Percentiles rank a stretch among this genome's conserved stretches.
Evolutionary conservation across 2,888 invertebrate genomes (phyloP).

Genomic region (Bembecia ichneumoniformis): DNA sequence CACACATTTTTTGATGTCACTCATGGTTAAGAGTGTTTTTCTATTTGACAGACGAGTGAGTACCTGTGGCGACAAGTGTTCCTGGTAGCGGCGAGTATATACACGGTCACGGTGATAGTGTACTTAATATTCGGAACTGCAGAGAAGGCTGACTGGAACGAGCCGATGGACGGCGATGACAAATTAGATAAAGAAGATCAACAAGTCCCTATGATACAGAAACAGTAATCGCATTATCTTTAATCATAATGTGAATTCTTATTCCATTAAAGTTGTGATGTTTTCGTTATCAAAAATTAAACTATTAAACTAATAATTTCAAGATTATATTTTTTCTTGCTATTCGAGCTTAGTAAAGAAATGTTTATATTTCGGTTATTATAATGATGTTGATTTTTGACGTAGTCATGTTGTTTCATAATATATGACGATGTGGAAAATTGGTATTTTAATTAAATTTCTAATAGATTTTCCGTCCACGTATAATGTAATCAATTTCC

Average conservation of each 20-base stretch:
- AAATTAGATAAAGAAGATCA: constrained; percentile 3
- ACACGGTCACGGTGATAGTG: constrained; percentile 75
- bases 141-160: constrained; percentile 81
- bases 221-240: too few species aligned
- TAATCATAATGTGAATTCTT: too few species aligned
- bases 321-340: too few species aligned
- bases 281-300: too few species aligned
- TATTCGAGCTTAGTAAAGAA: too few species aligned
- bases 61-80: constrained; percentile 82
- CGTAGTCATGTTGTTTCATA: too few species aligned
- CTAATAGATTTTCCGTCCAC: neutral
- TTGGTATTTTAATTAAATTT: neutral
- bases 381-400: too few species aligned
- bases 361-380: too few species aligned
- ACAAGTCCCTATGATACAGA: constrained; percentile 1
- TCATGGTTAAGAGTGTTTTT: neutral
- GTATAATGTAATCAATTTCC: neutral
- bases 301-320: too few species aligned
- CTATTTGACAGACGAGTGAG: constrained; percentile 67
- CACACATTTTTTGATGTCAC: too few species aligned
- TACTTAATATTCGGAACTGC: constrained; percentile 79
- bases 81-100: constrained; percentile 77
- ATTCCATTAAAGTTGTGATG: too few species aligned
- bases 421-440: too few species aligned
- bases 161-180: constrained; percentile 27